Evolutionary conservation across 2,113 vertebrate genomes (phyloP).

Genomic region (Camelus dromedarius): DNA sequence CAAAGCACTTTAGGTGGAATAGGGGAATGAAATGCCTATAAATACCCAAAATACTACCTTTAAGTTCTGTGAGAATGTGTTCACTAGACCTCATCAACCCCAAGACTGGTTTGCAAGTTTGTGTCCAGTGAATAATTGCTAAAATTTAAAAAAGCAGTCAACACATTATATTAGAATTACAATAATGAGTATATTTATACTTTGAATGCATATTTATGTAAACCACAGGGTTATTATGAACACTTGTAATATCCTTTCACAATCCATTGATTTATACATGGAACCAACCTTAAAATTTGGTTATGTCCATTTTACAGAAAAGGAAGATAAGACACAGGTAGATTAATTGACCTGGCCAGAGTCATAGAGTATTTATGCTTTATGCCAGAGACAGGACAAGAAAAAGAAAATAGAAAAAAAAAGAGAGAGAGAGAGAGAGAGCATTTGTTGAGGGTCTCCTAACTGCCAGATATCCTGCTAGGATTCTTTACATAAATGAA

Average conservation of each 20-base stretch:
- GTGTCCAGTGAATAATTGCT: constrained; percentile 16
- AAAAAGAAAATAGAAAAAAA: neutral
- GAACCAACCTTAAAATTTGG: neutral
- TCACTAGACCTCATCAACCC: neutral
- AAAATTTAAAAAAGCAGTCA: neutral
- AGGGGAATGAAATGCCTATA: neutral
- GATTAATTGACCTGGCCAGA: neutral
- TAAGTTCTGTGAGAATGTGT: neutral
- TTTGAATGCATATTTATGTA: neutral
- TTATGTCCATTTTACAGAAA: constrained; percentile 2
- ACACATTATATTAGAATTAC: neutral
- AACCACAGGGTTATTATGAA: neutral
- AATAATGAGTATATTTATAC: neutral
- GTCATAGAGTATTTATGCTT: neutral
- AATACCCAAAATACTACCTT: neutral
- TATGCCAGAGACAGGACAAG: neutral
- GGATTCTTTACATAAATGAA: neutral
- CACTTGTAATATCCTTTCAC: neutral
- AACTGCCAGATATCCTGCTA: neutral
- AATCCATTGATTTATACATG: neutral
- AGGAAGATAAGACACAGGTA: neutral
- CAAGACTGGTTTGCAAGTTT: neutral
- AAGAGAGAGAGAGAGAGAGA: no score
- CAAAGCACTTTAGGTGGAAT: neutral
- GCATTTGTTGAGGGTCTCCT: neutral